Evolutionary conservation across 2,888 invertebrate genomes (phyloP).

Genomic region (Heterodera filipjevi): DNA sequence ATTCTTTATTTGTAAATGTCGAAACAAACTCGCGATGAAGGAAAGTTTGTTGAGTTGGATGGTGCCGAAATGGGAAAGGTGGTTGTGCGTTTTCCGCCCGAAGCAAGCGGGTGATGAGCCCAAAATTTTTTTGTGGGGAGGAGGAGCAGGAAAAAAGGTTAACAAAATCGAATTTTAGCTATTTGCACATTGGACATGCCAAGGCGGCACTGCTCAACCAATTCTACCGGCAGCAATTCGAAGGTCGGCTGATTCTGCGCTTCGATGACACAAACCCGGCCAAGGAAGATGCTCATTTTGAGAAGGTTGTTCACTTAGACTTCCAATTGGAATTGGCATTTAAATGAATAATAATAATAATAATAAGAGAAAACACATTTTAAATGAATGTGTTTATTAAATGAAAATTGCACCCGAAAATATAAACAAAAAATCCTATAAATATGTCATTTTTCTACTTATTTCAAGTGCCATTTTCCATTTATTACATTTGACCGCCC

Average conservation of each 20-base stretch:
- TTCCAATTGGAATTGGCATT: neutral
- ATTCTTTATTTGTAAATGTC: neutral
- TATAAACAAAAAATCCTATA: no score
- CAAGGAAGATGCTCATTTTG: constrained; percentile 94
- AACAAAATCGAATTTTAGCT: constrained; percentile 70
- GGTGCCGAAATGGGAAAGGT: constrained; percentile 97
- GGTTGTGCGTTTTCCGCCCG: constrained; percentile 97
- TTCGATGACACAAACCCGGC: constrained; percentile 99
- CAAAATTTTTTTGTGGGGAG: neutral
- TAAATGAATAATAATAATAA: neutral
- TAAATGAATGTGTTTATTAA: no score
- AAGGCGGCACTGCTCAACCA: constrained; percentile 97
- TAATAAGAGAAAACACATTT: no score
- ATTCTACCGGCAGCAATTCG: constrained; percentile 87
- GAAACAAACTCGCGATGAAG: constrained; percentile 77
- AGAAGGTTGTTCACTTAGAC: constrained; percentile 74
- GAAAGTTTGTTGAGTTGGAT: constrained; percentile 93
- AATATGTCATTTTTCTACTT: no score
- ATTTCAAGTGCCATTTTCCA: no score
- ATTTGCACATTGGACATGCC: constrained; percentile 95
- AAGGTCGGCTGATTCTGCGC: constrained; percentile 93
- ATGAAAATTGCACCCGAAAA: no score
- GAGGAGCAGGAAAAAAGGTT: no score
- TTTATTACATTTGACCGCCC: no score
- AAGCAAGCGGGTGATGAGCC: constrained; percentile 83